Base-by-base conservation (phyloP, 2,888 invertebrate species). In the Zygogramma bicolorata region DNA sequence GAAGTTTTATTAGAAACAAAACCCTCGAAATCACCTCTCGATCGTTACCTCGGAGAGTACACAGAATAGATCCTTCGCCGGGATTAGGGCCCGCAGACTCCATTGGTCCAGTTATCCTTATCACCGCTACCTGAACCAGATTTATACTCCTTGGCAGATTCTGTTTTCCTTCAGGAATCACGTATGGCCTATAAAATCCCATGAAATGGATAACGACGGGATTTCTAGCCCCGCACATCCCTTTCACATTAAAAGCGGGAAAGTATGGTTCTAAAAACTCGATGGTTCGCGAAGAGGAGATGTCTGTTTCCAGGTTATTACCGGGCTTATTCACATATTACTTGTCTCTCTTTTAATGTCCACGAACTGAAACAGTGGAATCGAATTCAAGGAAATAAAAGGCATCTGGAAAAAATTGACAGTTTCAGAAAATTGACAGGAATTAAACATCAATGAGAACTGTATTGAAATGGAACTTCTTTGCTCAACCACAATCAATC, bases 141-240 rank as follows among this genome's bases (percentile, higher is more conserved):
- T 63, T 63, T 63, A 63, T 46, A 31, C 27, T 63, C 46, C 46
- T 63, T 29, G 46, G 27, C 63, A 46, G 63, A 25, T 46, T 27
- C 46, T 63, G 63, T 63, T 34, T 63, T 63, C 40, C 46, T 63
- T 22, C 46, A 20, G 83, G 85, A 85, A 84, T 85, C 84, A 84
- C 84, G 83, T 83, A 83, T 84, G 84, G 83, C 83, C 84, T 84
- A 85, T 85, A 85, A 85, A 85, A 85, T 81, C 83, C 84, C 84
- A 85, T 85, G 85, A 85, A 85, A 85, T 81, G 83, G 82, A 82
- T 82, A 84, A 82, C 83, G 83, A 82, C 83, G 77, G 84, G 85
- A 85, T 85, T 85, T 85, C 84, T 84, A 83, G 81, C 80, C 79
- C 78, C 82, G 81, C 83, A 83, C 82, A 84, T 82, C 81, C 83